phyloP scores from a whole-genome alignment of 2,888 invertebrate species.

The Zhuqinia jingwanae region DNA sequence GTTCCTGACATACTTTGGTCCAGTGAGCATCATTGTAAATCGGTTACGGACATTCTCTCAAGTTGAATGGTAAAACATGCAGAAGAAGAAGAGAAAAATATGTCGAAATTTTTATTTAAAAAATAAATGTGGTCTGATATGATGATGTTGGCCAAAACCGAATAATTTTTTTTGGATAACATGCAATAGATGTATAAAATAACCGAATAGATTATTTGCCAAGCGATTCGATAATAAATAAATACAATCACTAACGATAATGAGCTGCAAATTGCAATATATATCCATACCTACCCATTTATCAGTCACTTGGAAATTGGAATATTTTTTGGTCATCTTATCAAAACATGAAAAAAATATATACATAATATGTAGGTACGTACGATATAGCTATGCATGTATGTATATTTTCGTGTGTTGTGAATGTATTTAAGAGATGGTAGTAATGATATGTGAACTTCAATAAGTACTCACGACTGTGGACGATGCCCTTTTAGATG shows the following conservation, averaged over 20 bases:
- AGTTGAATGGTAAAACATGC: slow-evolving; percentile 37
- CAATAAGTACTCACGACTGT: slow-evolving; percentile 20
- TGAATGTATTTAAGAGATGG: slow-evolving; percentile 1
- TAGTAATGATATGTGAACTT: not conserved
- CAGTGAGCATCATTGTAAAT: slow-evolving; percentile 12
- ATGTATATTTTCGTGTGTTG: not conserved
- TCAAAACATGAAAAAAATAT: not conserved
- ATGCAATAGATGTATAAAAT: too few species aligned
- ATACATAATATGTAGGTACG: not conserved
- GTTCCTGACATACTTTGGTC: slow-evolving; percentile 42
- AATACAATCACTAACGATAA: too few species aligned
- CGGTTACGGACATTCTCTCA: slow-evolving; percentile 5
- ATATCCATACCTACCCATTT: too few species aligned
- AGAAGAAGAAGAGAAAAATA: too few species aligned
- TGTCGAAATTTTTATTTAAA: too few species aligned
- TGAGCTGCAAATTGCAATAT: too few species aligned
- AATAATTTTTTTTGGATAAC: too few species aligned
- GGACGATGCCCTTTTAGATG: slow-evolving; percentile 51
- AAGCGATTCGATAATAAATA: too few species aligned
- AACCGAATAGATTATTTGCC: too few species aligned
- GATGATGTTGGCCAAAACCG: too few species aligned
- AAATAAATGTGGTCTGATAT: not conserved
- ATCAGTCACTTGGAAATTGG: slow-evolving; percentile 43
- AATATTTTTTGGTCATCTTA: not conserved
- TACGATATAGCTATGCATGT: too few species aligned